These are phyloP conservation scores for Dendrophyllia cribrosa DNA, from an alignment of 64 coral and sea anemone genomes.

Conservation along the genomic window DNA sequence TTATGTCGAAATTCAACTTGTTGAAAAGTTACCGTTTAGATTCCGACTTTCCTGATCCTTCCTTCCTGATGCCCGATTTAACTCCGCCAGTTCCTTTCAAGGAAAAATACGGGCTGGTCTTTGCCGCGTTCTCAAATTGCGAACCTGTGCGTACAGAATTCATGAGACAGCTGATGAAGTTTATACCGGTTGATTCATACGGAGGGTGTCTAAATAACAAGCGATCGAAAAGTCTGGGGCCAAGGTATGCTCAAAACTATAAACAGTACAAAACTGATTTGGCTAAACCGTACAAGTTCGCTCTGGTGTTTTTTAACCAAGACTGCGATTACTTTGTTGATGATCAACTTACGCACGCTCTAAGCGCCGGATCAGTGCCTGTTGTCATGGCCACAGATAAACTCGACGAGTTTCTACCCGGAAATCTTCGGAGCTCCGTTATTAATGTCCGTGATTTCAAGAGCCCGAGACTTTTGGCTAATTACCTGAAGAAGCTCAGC, in stretches of 20 bases:
- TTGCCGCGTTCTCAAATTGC: too few relatives aligned
- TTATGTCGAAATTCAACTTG: too few relatives aligned
- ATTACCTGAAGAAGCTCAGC: too few relatives aligned
- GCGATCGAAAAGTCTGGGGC: not conserved
- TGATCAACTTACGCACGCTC: conserved; percentile 41
- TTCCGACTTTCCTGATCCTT: too few relatives aligned
- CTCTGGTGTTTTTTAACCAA: conserved; percentile 37
- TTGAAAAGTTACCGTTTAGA: too few relatives aligned
- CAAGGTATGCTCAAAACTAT: not conserved
- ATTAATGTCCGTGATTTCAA: conserved; percentile 75
- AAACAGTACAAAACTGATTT: conserved; percentile 24
- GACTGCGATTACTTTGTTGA: conserved; percentile 75
- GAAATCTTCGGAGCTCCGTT: conserved; percentile 48
- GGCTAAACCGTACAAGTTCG: too few relatives aligned
- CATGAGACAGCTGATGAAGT: too few relatives aligned
- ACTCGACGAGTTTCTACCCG: conserved; percentile 56
- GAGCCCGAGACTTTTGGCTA: conserved; percentile 14
- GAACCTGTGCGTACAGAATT: too few relatives aligned
- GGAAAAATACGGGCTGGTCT: too few relatives aligned
- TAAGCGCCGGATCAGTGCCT: conserved; percentile 50
- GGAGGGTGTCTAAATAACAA: conserved; percentile 53
- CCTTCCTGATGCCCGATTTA: too few relatives aligned
- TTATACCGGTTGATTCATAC: too few relatives aligned
- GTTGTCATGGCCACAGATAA: conserved; percentile 72
- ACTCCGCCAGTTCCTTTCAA: too few relatives aligned